A percentile compares a stretch with the other conserved stretches of the same genome.
Conservation (phyloP, 2,113 vertebrate species). For the Setophaga kirtlandii region DNA sequence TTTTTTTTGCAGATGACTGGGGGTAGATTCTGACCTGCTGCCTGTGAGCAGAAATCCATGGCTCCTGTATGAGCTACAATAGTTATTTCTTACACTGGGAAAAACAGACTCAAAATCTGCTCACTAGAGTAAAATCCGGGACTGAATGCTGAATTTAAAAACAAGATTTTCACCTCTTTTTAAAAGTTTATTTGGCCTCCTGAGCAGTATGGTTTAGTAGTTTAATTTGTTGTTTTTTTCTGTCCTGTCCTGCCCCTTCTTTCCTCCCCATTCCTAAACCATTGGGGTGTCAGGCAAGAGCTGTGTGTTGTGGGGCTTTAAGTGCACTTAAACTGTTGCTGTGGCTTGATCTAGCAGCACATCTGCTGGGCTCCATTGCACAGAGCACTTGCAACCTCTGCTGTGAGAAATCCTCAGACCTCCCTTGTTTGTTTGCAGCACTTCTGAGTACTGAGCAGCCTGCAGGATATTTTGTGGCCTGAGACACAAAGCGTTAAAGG, state of each 20-base stretch:
- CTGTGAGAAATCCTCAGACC: neutral
- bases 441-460: neutral
- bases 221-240: neutral
- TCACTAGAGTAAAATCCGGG: neutral
- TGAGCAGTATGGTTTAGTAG: neutral
- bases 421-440: neutral
- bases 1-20: neutral
- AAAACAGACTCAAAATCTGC: neutral
- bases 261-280: neutral
- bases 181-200: neutral
- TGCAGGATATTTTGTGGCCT: neutral
- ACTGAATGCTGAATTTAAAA: neutral
- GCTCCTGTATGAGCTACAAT: rapidly evolving
- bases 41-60: neutral
- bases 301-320: neutral
- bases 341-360: neutral
- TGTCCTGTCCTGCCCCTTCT: neutral
- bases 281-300: neutral
- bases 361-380: neutral
- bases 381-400: slow-evolving; percentile 6
- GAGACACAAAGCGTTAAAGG: slow-evolving; percentile 14
- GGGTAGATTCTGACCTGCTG: neutral
- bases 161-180: neutral
- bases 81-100: neutral
- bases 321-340: neutral